phyloP scores from a whole-genome alignment of 2,888 invertebrate genomes.

The Galerucella pusilla region DNA sequence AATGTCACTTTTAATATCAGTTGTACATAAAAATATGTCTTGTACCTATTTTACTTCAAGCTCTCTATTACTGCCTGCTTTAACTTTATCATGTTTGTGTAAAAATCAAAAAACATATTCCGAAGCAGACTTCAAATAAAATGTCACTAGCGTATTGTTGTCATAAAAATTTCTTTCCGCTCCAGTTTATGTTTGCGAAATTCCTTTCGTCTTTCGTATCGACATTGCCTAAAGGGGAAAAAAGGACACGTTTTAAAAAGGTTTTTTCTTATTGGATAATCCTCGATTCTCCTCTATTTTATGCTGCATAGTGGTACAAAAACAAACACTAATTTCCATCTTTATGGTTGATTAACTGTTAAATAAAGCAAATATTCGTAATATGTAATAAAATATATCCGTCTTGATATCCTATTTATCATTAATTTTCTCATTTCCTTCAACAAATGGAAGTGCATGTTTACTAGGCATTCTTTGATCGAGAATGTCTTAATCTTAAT shows the following conservation, averaged over 20 bases:
- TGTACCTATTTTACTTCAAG: too few species aligned
- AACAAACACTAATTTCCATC: not conserved
- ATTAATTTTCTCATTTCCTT: slow-evolving; percentile 38
- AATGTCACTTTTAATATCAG: too few species aligned
- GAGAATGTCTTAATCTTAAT: slow-evolving; percentile 9
- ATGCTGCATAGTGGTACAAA: not conserved
- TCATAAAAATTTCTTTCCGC: too few species aligned
- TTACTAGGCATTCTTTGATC: slow-evolving; percentile 7
- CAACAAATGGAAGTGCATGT: slow-evolving; percentile 18
- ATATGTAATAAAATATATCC: slow-evolving; percentile 34
- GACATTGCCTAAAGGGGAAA: not conserved
- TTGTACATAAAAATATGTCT: too few species aligned
- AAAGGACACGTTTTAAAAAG: not conserved
- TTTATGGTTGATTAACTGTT: slow-evolving; percentile 2
- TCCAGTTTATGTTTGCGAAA: too few species aligned
- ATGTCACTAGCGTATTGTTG: too few species aligned
- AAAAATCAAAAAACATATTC: too few species aligned
- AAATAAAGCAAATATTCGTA: slow-evolving; percentile 12
- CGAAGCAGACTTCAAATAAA: too few species aligned
- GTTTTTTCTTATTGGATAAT: too few species aligned
- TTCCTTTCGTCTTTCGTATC: too few species aligned
- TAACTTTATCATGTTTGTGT: too few species aligned
- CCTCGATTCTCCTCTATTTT: not conserved
- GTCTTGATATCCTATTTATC: slow-evolving; percentile 17
- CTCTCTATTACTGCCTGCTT: too few species aligned